phyloP scores from a whole-genome alignment of 2,797 vertebrate species.

The Phyllotis vaccarum region DNA sequence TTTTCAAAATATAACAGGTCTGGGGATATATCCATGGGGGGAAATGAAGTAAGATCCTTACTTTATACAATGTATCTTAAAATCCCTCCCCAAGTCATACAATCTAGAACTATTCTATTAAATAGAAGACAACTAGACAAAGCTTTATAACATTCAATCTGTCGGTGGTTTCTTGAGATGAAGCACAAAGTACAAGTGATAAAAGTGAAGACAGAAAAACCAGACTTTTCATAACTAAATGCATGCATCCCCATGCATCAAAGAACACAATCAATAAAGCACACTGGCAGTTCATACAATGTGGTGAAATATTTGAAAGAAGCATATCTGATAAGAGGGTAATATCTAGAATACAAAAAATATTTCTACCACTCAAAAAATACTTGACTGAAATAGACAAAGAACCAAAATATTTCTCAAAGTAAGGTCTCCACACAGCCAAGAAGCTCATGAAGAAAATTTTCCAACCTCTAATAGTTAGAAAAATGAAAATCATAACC shows the following conservation, averaged over 20 bases:
- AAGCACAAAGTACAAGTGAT: background rate
- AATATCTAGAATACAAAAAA: background rate
- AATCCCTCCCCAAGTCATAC: background rate
- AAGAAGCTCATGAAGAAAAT: background rate
- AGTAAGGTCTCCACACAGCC: background rate
- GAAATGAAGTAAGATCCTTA: background rate
- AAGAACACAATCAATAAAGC: background rate
- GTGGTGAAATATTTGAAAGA: conserved; percentile 30
- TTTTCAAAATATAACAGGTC: background rate
- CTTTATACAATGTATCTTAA: background rate
- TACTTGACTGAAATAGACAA: background rate
- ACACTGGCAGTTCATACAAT: background rate
- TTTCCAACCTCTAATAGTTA: background rate
- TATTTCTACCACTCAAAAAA: background rate
- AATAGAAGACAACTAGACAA: conserved; percentile 2
- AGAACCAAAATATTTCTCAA: background rate
- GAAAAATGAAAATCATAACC: conserved; percentile 26
- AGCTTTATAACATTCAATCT: background rate
- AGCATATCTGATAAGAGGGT: background rate
- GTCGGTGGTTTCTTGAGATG: background rate
- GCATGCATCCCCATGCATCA: background rate
- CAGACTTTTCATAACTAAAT: background rate
- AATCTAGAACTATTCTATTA: background rate
- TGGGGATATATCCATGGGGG: background rate
- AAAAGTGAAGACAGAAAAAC: background rate